phyloP scores from a whole-genome alignment of 2,888 invertebrate genomes.

The Philopedon plagiatum region DNA sequence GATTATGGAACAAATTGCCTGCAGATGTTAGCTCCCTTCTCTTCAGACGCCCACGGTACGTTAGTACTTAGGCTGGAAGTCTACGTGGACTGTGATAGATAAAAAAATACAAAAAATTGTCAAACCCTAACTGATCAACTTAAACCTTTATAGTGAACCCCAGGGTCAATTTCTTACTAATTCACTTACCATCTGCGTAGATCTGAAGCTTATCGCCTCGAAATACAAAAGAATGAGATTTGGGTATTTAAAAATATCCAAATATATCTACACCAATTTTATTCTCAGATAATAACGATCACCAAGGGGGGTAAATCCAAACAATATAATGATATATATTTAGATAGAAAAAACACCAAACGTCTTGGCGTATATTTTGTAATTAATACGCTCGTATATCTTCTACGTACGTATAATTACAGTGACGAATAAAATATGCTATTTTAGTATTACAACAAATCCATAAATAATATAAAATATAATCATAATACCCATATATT shows the following conservation, averaged over 20 bases:
- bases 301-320: not conserved
- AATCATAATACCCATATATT: slow-evolving; percentile 40
- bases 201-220: no score
- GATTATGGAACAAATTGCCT: no score
- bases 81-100: no score
- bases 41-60: no score
- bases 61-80: no score
- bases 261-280: not conserved
- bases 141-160: no score
- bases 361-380: not conserved
- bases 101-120: no score
- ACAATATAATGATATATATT: not conserved
- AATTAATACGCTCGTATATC: slow-evolving; percentile 1
- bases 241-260: not conserved
- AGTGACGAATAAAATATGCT: slow-evolving; percentile 22
- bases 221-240: not conserved
- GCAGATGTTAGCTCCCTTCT: no score
- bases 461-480: slow-evolving; percentile 47
- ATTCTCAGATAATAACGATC: not conserved
- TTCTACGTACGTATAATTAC: slow-evolving; percentile 24
- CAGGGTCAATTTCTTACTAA: no score
- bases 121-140: no score
- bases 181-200: no score
- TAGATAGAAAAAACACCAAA: not conserved
- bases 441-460: slow-evolving; percentile 42